phyloP scores from a whole-genome alignment of 2,113 vertebrate genomes.

The Mus spicilegus region DNA sequence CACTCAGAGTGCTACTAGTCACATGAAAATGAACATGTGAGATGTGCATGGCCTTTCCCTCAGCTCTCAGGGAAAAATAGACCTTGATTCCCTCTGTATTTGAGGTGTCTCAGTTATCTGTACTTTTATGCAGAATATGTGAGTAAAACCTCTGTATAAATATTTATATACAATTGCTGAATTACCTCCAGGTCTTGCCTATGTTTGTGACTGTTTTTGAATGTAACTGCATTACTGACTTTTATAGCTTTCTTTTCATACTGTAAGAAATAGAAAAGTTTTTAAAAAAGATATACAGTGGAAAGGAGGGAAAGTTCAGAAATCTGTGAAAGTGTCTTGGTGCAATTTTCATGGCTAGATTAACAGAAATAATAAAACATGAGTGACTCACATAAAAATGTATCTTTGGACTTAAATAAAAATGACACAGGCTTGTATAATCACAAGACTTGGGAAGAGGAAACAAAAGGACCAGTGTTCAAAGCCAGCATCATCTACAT shows the following conservation, averaged over 20 bases:
- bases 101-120: rapidly evolving
- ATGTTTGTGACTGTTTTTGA: neutral
- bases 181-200: neutral
- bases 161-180: neutral
- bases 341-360: neutral
- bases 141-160: neutral
- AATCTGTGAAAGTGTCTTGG: neutral
- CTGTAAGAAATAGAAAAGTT: neutral
- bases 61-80: neutral
- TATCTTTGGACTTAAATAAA: neutral
- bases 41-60: neutral
- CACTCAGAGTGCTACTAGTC: no score
- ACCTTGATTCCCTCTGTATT: neutral
- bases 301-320: neutral
- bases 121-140: neutral
- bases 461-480: neutral
- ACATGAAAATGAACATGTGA: neutral
- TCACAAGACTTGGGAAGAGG: neutral
- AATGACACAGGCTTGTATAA: no score
- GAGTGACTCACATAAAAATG: neutral
- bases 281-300: neutral
- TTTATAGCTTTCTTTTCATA: neutral
- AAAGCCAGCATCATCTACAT: neutral
- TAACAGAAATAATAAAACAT: neutral
- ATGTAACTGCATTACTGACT: neutral